These are phyloP conservation scores for Acrobasis consociella DNA, from an alignment of 2,888 invertebrate genomes.

Conservation along the genomic window DNA sequence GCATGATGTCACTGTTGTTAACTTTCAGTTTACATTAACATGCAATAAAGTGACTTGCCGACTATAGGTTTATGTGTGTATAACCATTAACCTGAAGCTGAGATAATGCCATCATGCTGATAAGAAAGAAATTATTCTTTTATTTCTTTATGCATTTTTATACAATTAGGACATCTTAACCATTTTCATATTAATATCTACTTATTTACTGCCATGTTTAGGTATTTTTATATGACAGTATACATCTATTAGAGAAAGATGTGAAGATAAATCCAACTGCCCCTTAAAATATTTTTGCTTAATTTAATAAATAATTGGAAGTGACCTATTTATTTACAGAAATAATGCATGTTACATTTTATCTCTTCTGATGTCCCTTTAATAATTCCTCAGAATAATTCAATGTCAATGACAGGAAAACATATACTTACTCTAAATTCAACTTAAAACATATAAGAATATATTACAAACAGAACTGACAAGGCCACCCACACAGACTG, in stretches of 20 bases:
- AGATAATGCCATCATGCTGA: slow-evolving; percentile 5
- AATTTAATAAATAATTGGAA: too few species aligned
- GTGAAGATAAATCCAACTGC: too few species aligned
- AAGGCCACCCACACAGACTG: slow-evolving; percentile 4
- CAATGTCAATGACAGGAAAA: slow-evolving; percentile 18
- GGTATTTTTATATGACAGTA: too few species aligned
- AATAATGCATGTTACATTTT: too few species aligned
- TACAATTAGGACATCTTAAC: neutral
- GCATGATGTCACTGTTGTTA: slow-evolving; percentile 52
- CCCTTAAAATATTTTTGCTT: too few species aligned
- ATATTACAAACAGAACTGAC: neutral
- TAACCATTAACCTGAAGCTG: neutral
- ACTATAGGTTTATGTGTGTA: neutral
- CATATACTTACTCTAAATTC: neutral
- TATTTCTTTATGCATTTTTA: neutral
- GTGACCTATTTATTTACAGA: too few species aligned
- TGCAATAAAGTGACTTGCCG: slow-evolving; percentile 26
- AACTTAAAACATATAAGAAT: neutral
- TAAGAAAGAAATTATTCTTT: neutral
- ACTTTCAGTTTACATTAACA: slow-evolving; percentile 32
- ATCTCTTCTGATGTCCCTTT: neutral
- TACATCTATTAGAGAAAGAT: too few species aligned
- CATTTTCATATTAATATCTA: neutral
- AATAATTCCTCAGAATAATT: neutral
- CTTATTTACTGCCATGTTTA: too few species aligned